These are phyloP conservation scores for Drosophila fulvimacula DNA, from an alignment of 2,888 invertebrate genomes.

Conservation along the genomic window DNA sequence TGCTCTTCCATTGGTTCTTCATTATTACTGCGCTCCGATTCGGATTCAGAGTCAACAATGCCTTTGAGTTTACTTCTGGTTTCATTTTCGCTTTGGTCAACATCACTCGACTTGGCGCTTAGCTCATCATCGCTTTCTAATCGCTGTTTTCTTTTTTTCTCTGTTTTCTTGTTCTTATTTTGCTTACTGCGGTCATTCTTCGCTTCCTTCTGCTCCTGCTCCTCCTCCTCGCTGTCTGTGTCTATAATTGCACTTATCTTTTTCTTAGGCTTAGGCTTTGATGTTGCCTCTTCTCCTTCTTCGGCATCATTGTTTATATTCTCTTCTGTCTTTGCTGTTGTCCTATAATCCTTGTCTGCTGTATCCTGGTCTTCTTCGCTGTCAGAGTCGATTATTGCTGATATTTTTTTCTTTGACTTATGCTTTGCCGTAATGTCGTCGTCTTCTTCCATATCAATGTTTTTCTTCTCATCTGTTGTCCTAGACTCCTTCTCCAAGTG, in stretches of 20 bases:
- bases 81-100: conserved; percentile 1
- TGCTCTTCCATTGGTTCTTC: conserved; percentile 34
- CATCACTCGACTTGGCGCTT: conserved; percentile 5
- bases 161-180: conserved; percentile 32
- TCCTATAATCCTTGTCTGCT: conserved; percentile 13
- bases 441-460: not conserved
- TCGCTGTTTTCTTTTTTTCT: conserved; percentile 35
- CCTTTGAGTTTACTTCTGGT: conserved; percentile 46
- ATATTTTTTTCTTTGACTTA: conserved; percentile 49
- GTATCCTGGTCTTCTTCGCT: conserved; percentile 59
- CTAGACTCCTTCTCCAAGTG: not conserved
- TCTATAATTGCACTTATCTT: conserved; percentile 59
- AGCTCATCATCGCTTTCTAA: conserved; percentile 33
- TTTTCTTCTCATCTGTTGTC: not conserved
- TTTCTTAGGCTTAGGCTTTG: conserved; percentile 27
- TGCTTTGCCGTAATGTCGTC: too few relatives aligned
- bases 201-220: not conserved
- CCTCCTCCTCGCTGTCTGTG: conserved; percentile 70
- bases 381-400: conserved; percentile 54
- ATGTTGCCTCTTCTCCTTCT: not conserved
- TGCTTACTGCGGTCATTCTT: not conserved
- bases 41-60: conserved; percentile 66
- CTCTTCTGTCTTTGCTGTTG: not conserved
- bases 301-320: not conserved
- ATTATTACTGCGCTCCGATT: conserved; percentile 40